Percentiles rank a stretch among this genome's conserved stretches.
Evolutionary conservation across 2,797 vertebrate genomes (phyloP).

Genomic region (Sandelia bainsii): DNA sequence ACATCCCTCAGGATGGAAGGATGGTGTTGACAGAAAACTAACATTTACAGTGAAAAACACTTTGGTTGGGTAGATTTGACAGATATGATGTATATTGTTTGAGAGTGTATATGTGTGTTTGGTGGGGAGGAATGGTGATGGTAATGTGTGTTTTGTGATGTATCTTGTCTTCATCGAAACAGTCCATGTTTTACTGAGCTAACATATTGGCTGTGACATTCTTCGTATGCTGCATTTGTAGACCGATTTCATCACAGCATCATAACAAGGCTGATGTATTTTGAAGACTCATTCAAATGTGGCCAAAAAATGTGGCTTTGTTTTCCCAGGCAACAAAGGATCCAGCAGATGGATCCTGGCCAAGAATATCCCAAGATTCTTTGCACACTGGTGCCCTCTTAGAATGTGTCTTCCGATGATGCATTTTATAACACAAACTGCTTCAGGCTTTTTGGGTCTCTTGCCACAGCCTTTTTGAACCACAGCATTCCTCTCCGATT

Average conservation of each 20-base stretch:
- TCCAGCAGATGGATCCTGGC: no score
- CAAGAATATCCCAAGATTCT: no score
- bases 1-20: conserved; percentile 24
- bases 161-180: no score
- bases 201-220: not conserved
- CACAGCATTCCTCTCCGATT: no score
- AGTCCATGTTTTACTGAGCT: not conserved
- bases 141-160: not conserved
- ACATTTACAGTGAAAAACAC: conserved; percentile 37
- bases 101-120: conserved; percentile 6
- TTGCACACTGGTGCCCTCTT: no score
- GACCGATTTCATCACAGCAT: no score
- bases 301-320: no score
- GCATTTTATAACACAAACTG: not conserved
- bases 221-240: no score
- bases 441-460: not conserved
- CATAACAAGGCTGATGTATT: no score
- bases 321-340: no score
- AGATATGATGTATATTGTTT: conserved; percentile 8
- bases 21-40: conserved; percentile 41
- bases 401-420: no score
- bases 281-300: no score
- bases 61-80: conserved; percentile 17
- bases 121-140: not conserved
- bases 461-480: not conserved